These are phyloP conservation scores for Pangasius larnaudii DNA, from an alignment of 2,797 vertebrate genomes.

Conservation along the genomic window DNA sequence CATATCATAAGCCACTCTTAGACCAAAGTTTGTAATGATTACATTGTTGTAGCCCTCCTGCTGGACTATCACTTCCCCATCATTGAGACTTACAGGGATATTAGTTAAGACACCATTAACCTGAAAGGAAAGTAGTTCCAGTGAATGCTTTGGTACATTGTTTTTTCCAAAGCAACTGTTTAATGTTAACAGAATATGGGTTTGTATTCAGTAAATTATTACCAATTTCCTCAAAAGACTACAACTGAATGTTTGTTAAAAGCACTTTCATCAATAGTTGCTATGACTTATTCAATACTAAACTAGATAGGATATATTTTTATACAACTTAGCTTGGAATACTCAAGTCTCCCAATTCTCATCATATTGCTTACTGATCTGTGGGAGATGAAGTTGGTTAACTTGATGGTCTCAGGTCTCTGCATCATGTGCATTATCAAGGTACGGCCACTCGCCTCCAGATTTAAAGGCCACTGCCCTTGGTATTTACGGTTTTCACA, in stretches of 20 bases:
- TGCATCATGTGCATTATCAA: not conserved
- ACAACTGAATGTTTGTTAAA: not conserved
- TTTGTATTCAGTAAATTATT: not conserved
- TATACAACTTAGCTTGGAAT: not conserved
- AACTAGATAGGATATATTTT: not conserved
- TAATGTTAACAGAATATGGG: not conserved
- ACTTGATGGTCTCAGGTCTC: not conserved
- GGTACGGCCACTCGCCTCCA: not conserved
- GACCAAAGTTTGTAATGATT: slow-evolving; percentile 72
- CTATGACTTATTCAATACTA: not conserved
- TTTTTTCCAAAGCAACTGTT: not conserved
- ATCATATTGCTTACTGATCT: not conserved
- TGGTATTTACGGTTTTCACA: not conserved
- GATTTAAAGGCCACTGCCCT: not conserved
- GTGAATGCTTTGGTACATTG: not conserved
- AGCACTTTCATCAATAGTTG: not conserved
- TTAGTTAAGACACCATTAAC: slow-evolving; percentile 52
- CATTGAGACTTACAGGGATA: slow-evolving; percentile 70
- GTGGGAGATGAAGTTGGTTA: not conserved
- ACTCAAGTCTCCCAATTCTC: not conserved
- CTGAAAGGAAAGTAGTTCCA: slow-evolving; percentile 22
- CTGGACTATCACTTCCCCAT: slow-evolving; percentile 67
- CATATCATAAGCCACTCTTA: slow-evolving; percentile 80
- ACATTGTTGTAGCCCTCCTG: slow-evolving; percentile 67
- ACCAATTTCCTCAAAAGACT: not conserved